Base-by-base conservation (phyloP, 2,797 vertebrate genomes). In the Phrynocephalus forsythii region DNA sequence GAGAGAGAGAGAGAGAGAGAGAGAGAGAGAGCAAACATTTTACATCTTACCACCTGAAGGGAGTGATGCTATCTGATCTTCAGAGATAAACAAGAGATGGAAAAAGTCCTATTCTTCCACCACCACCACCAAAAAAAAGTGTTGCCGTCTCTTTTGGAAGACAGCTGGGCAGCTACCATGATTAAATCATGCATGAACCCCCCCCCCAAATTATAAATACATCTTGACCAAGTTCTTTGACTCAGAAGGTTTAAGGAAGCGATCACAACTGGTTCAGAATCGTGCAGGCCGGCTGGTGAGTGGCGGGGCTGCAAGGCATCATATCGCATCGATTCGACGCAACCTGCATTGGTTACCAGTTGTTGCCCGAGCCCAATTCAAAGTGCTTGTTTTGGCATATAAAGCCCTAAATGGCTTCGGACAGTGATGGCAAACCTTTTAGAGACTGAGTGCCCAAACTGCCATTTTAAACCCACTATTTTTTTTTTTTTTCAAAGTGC, bases 101-200 rank as follows among this genome's bases (percentile, higher is more conserved):
- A 93, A 87, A 90, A 87, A 89, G 93, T 84, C 7, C 93, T 94
- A 93, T 91, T 89, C 38, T 16, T 18, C 20, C 33, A 1, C 52
- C 9, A 0, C 94, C 38, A 44, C 38, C 38, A 44, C 38, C 38
- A 38, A 44, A 44, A 44, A 44, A 81, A 93, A 91, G 86, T 69
- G 78, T 93, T 93, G 85, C 71, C 30, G 20, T 48, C 86, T 69
- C 60, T 85, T 90, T 86, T 28, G 93, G 22, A 82, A 87, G 9
- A 84, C 89, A 91, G 89, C 33, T 94, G 93, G 94, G 94, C 92
- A 95, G 94, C 91, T 93, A 86, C 88, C 93, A 92, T 90, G 92
- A 92, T 94, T 93, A 95, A 95, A 92, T 88, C 92, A 87, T 92
- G 92, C 90, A 93, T 48, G 84, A 91, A 93, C 50, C 83, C 38